Percentiles rank a stretch among this genome's conserved stretches.
These are phyloP conservation scores for Catamblyrhynchus diadema DNA, from an alignment of 2,797 vertebrate species.

Conservation along the genomic window DNA sequence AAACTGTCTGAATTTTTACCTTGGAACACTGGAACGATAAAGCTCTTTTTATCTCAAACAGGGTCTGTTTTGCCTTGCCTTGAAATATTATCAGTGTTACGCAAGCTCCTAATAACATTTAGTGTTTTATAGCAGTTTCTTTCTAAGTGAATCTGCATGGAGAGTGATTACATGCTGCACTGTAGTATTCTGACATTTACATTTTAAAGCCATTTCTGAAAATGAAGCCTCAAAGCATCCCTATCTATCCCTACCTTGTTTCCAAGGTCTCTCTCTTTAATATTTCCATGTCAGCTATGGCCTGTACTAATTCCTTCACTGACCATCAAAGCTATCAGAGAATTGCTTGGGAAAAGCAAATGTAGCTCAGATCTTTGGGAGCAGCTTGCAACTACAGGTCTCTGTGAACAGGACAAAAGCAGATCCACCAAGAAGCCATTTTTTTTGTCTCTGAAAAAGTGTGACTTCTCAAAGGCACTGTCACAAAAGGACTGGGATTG, in stretches of 20 bases:
- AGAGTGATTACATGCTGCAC: background rate
- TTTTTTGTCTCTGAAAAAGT: background rate
- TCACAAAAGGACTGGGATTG: background rate
- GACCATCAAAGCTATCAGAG: background rate
- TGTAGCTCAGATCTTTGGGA: background rate
- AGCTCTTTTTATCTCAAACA: background rate
- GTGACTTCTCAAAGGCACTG: background rate
- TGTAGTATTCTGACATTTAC: background rate
- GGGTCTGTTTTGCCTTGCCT: background rate
- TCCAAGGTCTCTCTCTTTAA: background rate
- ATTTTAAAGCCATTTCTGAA: background rate
- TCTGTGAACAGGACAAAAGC: background rate
- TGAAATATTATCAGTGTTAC: background rate
- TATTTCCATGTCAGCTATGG: background rate
- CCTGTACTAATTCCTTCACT: background rate
- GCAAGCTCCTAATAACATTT: background rate
- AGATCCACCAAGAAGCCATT: background rate
- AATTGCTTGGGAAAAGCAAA: background rate
- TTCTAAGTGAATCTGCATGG: background rate
- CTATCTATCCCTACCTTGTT: background rate
- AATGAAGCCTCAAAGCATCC: background rate
- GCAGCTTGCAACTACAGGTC: background rate
- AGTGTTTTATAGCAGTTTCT: background rate
- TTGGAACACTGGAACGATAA: background rate
- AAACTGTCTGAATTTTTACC: background rate